phyloP scores from a whole-genome alignment of 2,797 vertebrate genomes.

The Cirrhinus molitorella region DNA sequence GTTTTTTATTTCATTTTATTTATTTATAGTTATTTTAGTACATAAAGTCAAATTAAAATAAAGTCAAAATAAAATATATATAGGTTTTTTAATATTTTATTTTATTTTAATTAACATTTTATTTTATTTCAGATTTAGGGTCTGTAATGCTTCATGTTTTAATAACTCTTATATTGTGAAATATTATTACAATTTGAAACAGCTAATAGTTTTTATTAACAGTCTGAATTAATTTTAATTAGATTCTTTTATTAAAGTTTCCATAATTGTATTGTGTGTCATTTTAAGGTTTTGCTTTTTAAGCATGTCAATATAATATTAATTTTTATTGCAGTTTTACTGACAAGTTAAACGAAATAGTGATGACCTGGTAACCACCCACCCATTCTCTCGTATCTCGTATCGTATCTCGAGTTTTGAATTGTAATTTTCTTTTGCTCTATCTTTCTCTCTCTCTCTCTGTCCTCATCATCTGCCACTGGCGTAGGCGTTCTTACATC shows the following conservation, averaged over 20 bases:
- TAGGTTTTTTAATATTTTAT: not conserved
- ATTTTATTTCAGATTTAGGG: not conserved
- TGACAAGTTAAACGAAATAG: too few relatives aligned
- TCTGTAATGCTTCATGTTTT: not conserved
- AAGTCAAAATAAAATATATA: not conserved
- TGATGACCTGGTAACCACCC: not conserved
- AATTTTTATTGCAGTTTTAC: too few relatives aligned
- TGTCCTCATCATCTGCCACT: not conserved
- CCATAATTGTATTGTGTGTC: too few relatives aligned
- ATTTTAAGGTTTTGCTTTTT: too few relatives aligned
- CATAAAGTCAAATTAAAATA: not conserved
- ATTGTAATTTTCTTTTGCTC: not conserved
- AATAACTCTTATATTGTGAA: too few relatives aligned
- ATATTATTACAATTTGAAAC: too few relatives aligned
- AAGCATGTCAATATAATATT: too few relatives aligned
- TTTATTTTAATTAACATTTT: not conserved
- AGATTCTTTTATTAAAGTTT: too few relatives aligned
- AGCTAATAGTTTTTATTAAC: too few relatives aligned
- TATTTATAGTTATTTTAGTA: not conserved
- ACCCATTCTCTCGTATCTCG: not conserved
- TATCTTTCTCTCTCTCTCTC: not conserved
- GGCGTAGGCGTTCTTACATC: not conserved
- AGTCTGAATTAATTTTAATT: too few relatives aligned
- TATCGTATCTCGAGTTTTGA: too few relatives aligned
- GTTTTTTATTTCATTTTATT: too few relatives aligned